Base-by-base conservation (phyloP, 2,113 vertebrate genomes). In the Tapirus terrestris region DNA sequence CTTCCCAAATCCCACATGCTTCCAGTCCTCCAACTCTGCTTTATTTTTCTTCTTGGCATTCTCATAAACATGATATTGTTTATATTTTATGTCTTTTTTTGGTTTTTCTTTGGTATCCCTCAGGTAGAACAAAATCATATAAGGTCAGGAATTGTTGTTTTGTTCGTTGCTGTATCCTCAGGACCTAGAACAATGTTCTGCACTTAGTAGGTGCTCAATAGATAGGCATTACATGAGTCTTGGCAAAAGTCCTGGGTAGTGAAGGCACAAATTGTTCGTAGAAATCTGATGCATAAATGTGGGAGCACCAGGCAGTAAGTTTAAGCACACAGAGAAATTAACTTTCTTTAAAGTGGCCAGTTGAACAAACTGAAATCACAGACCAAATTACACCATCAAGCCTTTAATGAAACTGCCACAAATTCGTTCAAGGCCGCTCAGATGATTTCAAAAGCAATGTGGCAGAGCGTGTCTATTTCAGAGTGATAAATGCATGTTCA, bases 291-390 rank as follows among this genome's bases (percentile, higher is more conserved):
- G 5, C 11, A 8, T 68, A 79, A 60, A 70, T 91, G 51, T 43
- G 9, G 81, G 81, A 97, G n/a, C 60, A 72, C 43, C 25, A 82
- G 43, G 67, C 60, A 75, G 60, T 87, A 67, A 84, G 67, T 88
- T 88, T 83, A 97, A 95, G 23, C 43, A 56, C 2, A 23, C 67
- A 70, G 67, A 98, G 72, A 96, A 85, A 97, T 98, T 95, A 97
- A 94, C 94, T 94, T 82, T 81, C 43, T 96, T 95, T 97, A 95
- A 98, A 94, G 94, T 96, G 96, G 94, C 94, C 97, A 95, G 92
- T 96, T 97, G 97, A 97, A 91, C 92, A 97, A 98, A 97, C 94
- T 97, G 72, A 97, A 98, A 98, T 96, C 85, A 82, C 92, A 94
- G 96, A 97, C 77, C 80, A 91, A 97, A 94, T 98, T 95, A 96